These are phyloP conservation scores for Bellardia pandia DNA, from an alignment of 2,888 invertebrate species.

Conservation along the genomic window DNA sequence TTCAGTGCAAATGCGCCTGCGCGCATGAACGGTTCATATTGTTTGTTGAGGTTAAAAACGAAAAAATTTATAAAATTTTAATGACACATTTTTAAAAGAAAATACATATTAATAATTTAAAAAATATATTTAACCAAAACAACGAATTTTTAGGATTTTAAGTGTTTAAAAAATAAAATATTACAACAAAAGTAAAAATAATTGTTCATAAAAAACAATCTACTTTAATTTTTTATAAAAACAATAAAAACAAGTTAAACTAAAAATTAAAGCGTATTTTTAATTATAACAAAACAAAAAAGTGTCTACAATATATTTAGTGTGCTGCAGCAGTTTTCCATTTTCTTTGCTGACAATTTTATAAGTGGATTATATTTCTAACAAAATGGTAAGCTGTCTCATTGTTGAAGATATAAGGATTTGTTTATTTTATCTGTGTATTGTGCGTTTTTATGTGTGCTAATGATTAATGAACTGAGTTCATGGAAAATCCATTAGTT, in stretches of 20 bases:
- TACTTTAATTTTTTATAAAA: too few species aligned
- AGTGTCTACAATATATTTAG: conserved; percentile 24
- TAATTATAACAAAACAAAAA: conserved; percentile 1
- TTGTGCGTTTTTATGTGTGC: conserved; percentile 2
- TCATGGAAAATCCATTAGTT: conserved; percentile 16
- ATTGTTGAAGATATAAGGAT: conserved; percentile 29
- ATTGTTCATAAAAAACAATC: background rate
- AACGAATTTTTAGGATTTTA: conserved; percentile 8
- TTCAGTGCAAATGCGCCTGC: conserved; percentile 71
- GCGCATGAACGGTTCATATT: conserved; percentile 70
- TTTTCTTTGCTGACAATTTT: conserved; percentile 35
- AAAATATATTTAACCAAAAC: background rate
- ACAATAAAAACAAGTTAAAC: background rate
- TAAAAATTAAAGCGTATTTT: conserved; percentile 1
- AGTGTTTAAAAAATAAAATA: conserved; percentile 1
- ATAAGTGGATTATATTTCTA: conserved; percentile 66
- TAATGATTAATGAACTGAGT: conserved; percentile 43
- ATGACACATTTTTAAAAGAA: background rate
- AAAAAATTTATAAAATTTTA: conserved; percentile 22
- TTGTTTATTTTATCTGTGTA: background rate
- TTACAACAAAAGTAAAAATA: background rate
- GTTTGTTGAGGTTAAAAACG: conserved; percentile 6
- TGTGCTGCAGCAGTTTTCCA: background rate
- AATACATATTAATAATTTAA: background rate
- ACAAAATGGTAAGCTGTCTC: conserved; percentile 66